Conservation (phyloP, 2,888 invertebrate species). For the Acanthoscelides obtectus region DNA sequence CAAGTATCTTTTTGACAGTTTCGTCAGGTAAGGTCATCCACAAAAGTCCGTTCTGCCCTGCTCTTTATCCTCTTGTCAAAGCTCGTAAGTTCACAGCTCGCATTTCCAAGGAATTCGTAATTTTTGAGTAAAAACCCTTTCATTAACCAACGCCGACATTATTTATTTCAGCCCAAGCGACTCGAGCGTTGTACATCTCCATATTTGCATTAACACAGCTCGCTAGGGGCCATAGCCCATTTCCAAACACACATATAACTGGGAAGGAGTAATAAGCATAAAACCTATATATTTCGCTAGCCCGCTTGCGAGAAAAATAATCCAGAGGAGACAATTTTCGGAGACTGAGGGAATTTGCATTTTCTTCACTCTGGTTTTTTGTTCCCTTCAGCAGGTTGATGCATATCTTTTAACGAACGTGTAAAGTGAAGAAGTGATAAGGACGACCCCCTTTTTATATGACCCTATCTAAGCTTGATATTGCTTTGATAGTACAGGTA, state of each 20-base stretch:
- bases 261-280: background rate
- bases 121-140: background rate
- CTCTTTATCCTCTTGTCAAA: background rate
- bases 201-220: background rate
- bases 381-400: slow-evolving; percentile 11
- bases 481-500: background rate
- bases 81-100: background rate
- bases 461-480: slow-evolving; percentile 2
- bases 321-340: background rate
- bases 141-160: background rate
- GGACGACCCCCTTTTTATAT: slow-evolving; percentile 16
- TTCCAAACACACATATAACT: background rate
- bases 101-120: background rate
- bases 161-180: background rate
- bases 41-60: background rate
- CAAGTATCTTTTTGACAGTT: no score
- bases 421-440: slow-evolving; percentile 14
- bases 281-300: background rate
- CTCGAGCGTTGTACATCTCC: background rate
- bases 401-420: slow-evolving; percentile 18
- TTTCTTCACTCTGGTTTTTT: background rate
- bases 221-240: background rate
- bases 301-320: background rate
- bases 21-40: background rate
- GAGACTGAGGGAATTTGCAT: background rate